Evolutionary conservation across 2,888 invertebrate species (phyloP), one percentile per base, ranked within the genome.

Genomic region (Panopea generosa): DNA sequence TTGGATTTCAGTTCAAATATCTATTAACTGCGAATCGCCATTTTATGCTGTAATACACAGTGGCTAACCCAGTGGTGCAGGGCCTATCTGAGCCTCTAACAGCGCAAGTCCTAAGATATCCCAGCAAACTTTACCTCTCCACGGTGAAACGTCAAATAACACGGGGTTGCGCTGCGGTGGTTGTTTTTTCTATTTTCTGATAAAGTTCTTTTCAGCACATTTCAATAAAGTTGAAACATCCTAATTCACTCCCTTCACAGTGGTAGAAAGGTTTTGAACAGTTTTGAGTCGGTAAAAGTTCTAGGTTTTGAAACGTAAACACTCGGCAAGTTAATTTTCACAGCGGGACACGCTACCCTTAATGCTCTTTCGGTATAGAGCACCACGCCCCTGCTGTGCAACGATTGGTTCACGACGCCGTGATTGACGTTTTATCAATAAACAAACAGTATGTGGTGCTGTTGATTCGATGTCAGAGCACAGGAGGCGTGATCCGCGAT

Each of bases 401-500:
- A 71, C 71, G 70, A 84, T 84, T 84, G 84, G 84, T 62, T 69
- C 62, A 59, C 61, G 63, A 74, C 53, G 47, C 38, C 47, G 20
- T 77, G 84, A 84, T 69, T 82, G 84, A 84, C 84, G 70, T 67
- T 67, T 82, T 63, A 66, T 77, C 75, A 68, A 81, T 81, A 68
- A 70, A 67, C 61, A 70, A 72, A 76, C 74, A 70, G 69, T 68
- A 73, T 57, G 75, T 62, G 69, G 81, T 60, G 73, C 55, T 70
- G 53, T 66, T 75, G 75, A 81, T 77, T 74, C 76, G 81, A 73
- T 49, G 70, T 63, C 45, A 60, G 71, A 74, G 65, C 66, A 60
- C 29, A 24, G 50, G 47, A 56, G 81, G 78, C 76, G 77, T 69
- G 43, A 70, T 50, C 66, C 62, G 47, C 45, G 47, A 50, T 26